Percentiles rank a stretch among this genome's conserved stretches.
These are phyloP conservation scores for Hyaena hyaena DNA, from an alignment of 2,113 vertebrate genomes.

Conservation along the genomic window DNA sequence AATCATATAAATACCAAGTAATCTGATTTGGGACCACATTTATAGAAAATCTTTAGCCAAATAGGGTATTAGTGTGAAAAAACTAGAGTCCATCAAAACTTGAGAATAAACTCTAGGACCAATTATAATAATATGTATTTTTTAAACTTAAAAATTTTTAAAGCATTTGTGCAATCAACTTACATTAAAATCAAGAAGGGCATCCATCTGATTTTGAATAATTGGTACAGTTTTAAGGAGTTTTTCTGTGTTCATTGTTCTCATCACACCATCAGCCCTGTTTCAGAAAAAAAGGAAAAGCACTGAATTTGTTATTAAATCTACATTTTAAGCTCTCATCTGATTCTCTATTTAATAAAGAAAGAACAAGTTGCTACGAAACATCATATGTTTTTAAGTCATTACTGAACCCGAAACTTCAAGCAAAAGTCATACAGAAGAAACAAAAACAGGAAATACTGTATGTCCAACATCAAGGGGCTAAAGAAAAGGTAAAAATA, in stretches of 20 bases:
- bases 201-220: constrained; percentile 96
- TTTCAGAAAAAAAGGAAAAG: constrained; percentile 33
- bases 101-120: background rate
- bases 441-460: background rate
- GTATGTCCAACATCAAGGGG: background rate
- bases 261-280: constrained; percentile 98
- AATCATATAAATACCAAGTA: constrained; percentile 19
- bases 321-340: background rate
- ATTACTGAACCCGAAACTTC: constrained; percentile 30
- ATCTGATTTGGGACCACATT: background rate
- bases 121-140: background rate
- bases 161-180: constrained; percentile 75
- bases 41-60: constrained; percentile 31
- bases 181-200: constrained; percentile 97
- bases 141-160: constrained; percentile 29
- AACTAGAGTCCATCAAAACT: background rate
- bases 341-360: constrained; percentile 49
- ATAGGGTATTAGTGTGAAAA: background rate
- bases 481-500: background rate
- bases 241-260: constrained; percentile 99
- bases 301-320: constrained; percentile 62
- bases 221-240: constrained; percentile 96
- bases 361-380: constrained; percentile 46
- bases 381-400: constrained; percentile 21
- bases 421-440: constrained; percentile 1